These are phyloP conservation scores for Timema podura DNA, from an alignment of 2,888 invertebrate species.

Conservation along the genomic window DNA sequence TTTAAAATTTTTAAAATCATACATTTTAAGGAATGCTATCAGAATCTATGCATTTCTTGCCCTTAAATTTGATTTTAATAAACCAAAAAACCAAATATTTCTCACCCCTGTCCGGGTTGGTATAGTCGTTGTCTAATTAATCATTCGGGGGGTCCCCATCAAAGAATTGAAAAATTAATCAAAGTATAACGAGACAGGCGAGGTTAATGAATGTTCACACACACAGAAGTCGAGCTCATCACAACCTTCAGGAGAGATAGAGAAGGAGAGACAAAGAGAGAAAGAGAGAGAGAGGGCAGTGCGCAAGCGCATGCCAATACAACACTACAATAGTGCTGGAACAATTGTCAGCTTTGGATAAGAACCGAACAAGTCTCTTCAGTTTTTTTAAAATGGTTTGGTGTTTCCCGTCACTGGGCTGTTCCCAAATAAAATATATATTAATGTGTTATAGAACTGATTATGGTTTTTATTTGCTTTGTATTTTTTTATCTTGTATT, in stretches of 20 bases:
- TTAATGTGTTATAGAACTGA: too few species aligned
- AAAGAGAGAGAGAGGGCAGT: neutral
- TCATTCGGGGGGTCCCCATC: slow-evolving; percentile 9
- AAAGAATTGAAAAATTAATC: slow-evolving; percentile 33
- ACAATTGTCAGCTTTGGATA: neutral
- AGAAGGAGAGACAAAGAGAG: neutral
- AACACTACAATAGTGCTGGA: slow-evolving; percentile 12
- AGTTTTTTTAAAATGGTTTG: too few species aligned
- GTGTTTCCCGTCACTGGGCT: too few species aligned
- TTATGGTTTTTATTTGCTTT: too few species aligned
- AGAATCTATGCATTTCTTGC: too few species aligned
- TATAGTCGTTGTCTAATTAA: slow-evolving; percentile 17
- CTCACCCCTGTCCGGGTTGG: too few species aligned
- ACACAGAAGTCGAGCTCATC: neutral
- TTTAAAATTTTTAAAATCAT: too few species aligned
- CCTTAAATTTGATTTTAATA: too few species aligned
- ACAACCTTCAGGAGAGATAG: neutral
- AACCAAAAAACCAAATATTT: too few species aligned
- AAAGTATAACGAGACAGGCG: slow-evolving; percentile 32
- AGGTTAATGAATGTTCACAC: slow-evolving; percentile 27
- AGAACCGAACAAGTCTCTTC: neutral
- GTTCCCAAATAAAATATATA: too few species aligned
- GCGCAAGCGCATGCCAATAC: slow-evolving; percentile 17
- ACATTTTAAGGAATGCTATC: too few species aligned
- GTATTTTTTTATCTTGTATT: too few species aligned